Base-by-base conservation (phyloP, 30 jellyfish, hydroid and myxozoan species). In the Turritopsis dohrnii region DNA sequence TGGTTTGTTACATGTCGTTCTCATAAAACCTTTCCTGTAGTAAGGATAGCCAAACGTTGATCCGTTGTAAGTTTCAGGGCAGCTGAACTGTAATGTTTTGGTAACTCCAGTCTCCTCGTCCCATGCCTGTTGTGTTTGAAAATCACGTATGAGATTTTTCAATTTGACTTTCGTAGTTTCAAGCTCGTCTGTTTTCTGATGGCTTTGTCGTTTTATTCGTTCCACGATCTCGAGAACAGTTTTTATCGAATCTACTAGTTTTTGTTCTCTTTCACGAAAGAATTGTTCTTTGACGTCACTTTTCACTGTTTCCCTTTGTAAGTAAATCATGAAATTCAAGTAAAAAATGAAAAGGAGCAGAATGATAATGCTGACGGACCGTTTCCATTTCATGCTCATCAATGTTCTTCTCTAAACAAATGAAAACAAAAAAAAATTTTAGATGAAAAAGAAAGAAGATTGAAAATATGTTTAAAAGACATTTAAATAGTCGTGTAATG, bases 1-100 rank as follows among this genome's bases (percentile, higher is more conserved):
- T 1, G 52, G 25, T 24, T 53, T 82, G 24, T 91, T 52, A 83
- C 99, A 94, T 54, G 84, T 76, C 18, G 21, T 54, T 29, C 95
- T 76, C 21, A 60, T 82, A 88, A 86, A 94, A 16, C 96, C 92
- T 22, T 53, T 79, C 9, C 81, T 69, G 73, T 54, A 89, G 52
- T 79, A 75, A 22, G 96, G 96, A 60, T 89, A 79, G 1, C 96
- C 96, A 31, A 53, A 83, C 20, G 82, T 66, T 8, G 79, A 24
- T 13, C 96, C 95, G 41, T 23, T 84, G 54, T 79, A 84, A 22
- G 53, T 69, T 80, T 94, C 97, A 13, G 87, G 75, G 54, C 99
- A 94, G 71, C 71, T 25, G 60, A 28, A 81, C 60, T 41, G 5
- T 41, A 41, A 41, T 41, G 60, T 5, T 41, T 41, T 41, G 9